Base-by-base conservation (phyloP, 2,888 invertebrate species). In the Morpho achilles region DNA sequence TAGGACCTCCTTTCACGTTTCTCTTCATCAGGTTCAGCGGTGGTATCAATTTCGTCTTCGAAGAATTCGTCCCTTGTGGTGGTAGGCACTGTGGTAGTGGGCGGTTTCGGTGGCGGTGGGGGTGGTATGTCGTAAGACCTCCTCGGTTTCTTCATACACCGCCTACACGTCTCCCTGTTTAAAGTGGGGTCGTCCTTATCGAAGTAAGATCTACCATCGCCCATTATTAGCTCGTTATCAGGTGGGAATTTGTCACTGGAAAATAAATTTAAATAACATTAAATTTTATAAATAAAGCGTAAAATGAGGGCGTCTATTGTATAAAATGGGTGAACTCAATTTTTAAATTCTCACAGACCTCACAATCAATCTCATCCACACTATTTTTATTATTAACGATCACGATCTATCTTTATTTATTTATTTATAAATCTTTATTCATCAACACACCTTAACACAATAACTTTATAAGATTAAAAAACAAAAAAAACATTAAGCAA, bases 141-240 rank as follows among this genome's bases (percentile, higher is more conserved):
- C 42, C 65, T 65, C 1, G 75, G 81, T 8, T 63, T 71, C 44
- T 61, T 62, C 2, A 78, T 65, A 50, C 86, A 87, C 0, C 71
- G 72, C 1, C 62, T 64, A 62, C 87, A 87, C 1, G 69, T 62
- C 0, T 70, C 67, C 2, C 62, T 59, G 8, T 65, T 64, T 7
- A 80, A 61, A 0, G 61, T 65, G 0, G 69, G 64, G 23, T 82
- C 80, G 0, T 67, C 64, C 2, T 57, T 65, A 59, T 79, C 70
- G 67, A 68, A 80, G 8, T 74, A 60, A 0, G 84, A 75, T 32
- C 77, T 87, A 0, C 93, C 93, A 71, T 96, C 96, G 0, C 96
- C 96, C 65, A 96, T 86, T 70, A 96, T 93, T 42, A 96, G 84
- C 16, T 95, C 95, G 0, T 93, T 87, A 45, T 93, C 92, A 5